Conservation (phyloP, 1,140 invertebrate species). For the Drosophila bifasciata region DNA sequence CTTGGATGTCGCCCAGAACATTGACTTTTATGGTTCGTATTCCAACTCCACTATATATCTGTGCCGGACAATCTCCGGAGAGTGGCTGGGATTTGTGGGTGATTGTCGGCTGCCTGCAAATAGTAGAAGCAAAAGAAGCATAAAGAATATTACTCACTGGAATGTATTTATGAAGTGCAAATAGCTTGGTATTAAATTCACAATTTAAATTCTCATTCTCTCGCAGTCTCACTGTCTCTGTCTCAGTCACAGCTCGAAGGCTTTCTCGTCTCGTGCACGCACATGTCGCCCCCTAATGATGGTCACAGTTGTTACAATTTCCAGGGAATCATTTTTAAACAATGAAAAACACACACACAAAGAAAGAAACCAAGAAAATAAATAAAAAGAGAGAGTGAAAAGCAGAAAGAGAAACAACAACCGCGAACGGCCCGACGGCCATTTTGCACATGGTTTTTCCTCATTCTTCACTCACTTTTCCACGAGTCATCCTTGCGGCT, state of each 20-base stretch:
- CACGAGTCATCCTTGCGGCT: conserved; percentile 32
- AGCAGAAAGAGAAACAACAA: conserved; percentile 14
- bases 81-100: conserved; percentile 7
- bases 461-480: too few relatives aligned
- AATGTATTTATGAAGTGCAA: conserved; percentile 47
- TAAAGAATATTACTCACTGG: conserved; percentile 26
- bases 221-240: too few relatives aligned
- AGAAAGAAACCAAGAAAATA: conserved; percentile 21
- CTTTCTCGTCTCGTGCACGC: conserved; percentile 23
- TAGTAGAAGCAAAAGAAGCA: conserved; percentile 1
- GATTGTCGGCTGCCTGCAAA: conserved; percentile 27
- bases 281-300: conserved; percentile 55
- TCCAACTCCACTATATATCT: conserved; percentile 46
- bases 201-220: conserved; percentile 36
- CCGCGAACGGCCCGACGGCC: conserved; percentile 38
- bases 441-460: conserved; percentile 38
- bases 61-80: conserved; percentile 5
- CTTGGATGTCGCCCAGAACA: conserved; percentile 33
- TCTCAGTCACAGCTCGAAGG: conserved; percentile 7
- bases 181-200: conserved; percentile 35
- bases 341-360: conserved; percentile 53
- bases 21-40: conserved; percentile 54
- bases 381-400: conserved; percentile 7
- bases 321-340: conserved; percentile 56
- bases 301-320: conserved; percentile 67